These are phyloP conservation scores for Gymnorhina tibicen DNA, from an alignment of 2,113 vertebrate species.

Conservation along the genomic window DNA sequence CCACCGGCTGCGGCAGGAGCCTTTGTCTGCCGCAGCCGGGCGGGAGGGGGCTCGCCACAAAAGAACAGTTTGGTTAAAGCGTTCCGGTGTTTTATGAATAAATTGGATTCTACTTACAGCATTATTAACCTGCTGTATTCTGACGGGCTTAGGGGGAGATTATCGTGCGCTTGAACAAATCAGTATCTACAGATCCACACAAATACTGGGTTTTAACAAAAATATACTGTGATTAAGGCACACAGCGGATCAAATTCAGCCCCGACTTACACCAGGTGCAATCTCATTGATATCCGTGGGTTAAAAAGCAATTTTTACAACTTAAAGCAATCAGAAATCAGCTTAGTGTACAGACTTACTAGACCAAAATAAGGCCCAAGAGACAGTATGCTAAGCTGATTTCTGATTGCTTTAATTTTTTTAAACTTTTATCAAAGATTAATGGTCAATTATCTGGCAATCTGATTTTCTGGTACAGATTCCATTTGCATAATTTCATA, in stretches of 20 bases:
- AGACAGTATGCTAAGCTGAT: constrained; percentile 56
- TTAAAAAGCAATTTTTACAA: constrained; percentile 65
- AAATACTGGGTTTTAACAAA: constrained; percentile 61
- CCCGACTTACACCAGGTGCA: constrained; percentile 52
- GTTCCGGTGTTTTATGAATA: constrained; percentile 63
- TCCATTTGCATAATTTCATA: constrained; percentile 67
- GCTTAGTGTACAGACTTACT: constrained; percentile 57
- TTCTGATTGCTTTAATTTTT: constrained; percentile 61
- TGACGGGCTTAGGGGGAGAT: constrained; percentile 62
- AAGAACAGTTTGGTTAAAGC: constrained; percentile 66
- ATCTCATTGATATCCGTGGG: constrained; percentile 61
- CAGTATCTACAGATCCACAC: constrained; percentile 54
- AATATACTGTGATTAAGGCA: constrained; percentile 64
- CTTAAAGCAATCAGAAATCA: constrained; percentile 67
- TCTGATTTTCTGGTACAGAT: constrained; percentile 65
- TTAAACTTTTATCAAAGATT: constrained; percentile 67
- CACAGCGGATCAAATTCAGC: constrained; percentile 44
- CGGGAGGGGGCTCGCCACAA: constrained; percentile 18
- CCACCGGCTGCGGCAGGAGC: background rate
- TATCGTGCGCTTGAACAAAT: constrained; percentile 52
- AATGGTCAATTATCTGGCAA: constrained; percentile 65
- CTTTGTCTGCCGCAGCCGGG: constrained; percentile 40
- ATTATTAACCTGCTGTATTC: constrained; percentile 65
- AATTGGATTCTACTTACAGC: constrained; percentile 64
- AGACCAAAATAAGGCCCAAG: constrained; percentile 58